phyloP scores from a whole-genome alignment of 2,113 vertebrate species.

The Mellivora capensis region DNA sequence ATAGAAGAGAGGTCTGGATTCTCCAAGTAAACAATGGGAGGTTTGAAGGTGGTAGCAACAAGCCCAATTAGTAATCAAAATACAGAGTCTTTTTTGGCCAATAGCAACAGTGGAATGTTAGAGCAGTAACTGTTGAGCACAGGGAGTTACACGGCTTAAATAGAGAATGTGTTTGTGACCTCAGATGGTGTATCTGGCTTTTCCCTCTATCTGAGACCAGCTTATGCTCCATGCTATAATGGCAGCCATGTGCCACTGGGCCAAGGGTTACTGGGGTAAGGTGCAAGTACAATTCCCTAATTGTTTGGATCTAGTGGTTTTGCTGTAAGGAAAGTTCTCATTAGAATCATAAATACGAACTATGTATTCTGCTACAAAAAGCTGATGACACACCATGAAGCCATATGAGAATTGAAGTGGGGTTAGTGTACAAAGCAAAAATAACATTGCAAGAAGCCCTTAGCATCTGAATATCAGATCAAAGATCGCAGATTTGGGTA shows the following conservation, averaged over 20 bases:
- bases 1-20: not conserved
- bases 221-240: not conserved
- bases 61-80: not conserved
- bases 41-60: not conserved
- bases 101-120: not conserved
- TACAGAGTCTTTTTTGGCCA: not conserved
- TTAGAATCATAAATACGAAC: not conserved
- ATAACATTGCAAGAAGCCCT: not conserved
- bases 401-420: not conserved
- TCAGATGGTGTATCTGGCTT: not conserved
- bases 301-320: not conserved
- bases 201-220: not conserved
- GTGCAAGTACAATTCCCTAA: not conserved
- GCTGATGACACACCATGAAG: not conserved
- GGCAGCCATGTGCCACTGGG: not conserved
- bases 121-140: not conserved
- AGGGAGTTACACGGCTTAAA: not conserved
- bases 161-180: not conserved
- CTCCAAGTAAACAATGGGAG: not conserved
- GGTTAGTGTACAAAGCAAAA: not conserved
- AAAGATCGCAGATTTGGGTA: not conserved
- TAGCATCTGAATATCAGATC: not conserved
- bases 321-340: not conserved
- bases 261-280: not conserved
- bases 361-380: not conserved